Percentiles rank a stretch among this genome's conserved stretches.
Evolutionary conservation across 2,888 invertebrate genomes (phyloP).

Genomic region (Drosophila demipolita): DNA sequence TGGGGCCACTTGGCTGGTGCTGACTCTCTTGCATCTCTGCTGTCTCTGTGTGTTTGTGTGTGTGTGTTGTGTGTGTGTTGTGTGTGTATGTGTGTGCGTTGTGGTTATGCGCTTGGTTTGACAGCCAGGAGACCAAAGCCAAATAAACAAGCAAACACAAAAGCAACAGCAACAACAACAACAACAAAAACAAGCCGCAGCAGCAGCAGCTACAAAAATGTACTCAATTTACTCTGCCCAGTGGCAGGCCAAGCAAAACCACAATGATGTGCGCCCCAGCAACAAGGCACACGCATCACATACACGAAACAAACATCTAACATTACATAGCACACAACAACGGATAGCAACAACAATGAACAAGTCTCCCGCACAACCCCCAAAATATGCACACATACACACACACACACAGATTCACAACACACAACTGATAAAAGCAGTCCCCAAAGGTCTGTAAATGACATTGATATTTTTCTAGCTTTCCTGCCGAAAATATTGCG

Average conservation of each 20-base stretch:
- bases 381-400: not conserved
- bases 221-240: conserved; percentile 27
- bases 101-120: conserved; percentile 76
- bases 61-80: conserved; percentile 38
- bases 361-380: not conserved
- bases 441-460: conserved; percentile 61
- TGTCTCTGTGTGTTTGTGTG: not conserved
- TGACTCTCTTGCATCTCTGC: not conserved
- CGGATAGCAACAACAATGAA: conserved; percentile 30
- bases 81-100: conserved; percentile 44
- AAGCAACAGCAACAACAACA: conserved; percentile 20
- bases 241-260: conserved; percentile 59
- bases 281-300: conserved; percentile 35
- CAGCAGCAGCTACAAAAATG: conserved; percentile 4
- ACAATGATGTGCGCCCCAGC: conserved; percentile 62
- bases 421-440: conserved; percentile 30
- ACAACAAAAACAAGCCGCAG: not conserved
- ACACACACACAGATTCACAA: not conserved
- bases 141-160: conserved; percentile 51
- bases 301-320: conserved; percentile 55
- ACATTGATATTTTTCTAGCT: conserved; percentile 72
- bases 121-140: conserved; percentile 68
- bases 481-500: conserved; percentile 21
- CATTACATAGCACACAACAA: conserved; percentile 56
- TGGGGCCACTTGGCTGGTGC: conserved; percentile 18